Evolutionary conservation across 2,113 vertebrate genomes (phyloP).

Genomic region (Chloropsis hardwickii): DNA sequence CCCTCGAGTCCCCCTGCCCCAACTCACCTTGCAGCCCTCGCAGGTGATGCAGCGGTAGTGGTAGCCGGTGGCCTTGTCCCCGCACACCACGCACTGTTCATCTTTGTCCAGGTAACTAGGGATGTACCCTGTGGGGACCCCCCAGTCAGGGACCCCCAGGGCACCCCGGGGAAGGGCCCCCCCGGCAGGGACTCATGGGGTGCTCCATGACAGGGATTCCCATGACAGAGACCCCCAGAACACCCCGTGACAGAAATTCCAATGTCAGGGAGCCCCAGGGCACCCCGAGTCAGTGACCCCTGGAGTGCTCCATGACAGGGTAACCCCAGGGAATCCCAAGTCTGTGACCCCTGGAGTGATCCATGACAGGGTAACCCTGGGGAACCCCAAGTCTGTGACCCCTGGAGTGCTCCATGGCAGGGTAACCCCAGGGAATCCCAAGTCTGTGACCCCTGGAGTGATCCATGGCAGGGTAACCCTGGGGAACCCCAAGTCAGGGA

Average conservation of each 20-base stretch:
- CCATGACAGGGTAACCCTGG: neutral
- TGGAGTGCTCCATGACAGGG: neutral
- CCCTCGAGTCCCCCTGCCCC: neutral
- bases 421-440: neutral
- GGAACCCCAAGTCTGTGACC: neutral
- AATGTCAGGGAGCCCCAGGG: too few relatives aligned
- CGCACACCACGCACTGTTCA: conserved; percentile 93
- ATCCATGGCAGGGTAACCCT: neutral
- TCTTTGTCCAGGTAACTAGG: conserved; percentile 98
- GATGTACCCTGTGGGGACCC: conserved; percentile 82
- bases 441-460: neutral
- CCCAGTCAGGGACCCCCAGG: neutral
- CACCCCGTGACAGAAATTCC: neutral
- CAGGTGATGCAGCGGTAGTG: conserved; percentile 97
- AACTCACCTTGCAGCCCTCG: conserved; percentile 91
- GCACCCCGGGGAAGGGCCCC: neutral
- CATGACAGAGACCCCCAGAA: neutral
- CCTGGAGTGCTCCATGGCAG: neutral
- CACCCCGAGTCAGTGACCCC: neutral
- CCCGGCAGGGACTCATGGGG: neutral
- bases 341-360: neutral
- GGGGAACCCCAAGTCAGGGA: neutral
- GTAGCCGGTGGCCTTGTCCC: conserved; percentile 93
- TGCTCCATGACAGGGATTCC: neutral
- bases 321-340: neutral